Conservation (phyloP, 30 jellyfish, hydroid and myxozoan genomes). For the Pelagia noctiluca region DNA sequence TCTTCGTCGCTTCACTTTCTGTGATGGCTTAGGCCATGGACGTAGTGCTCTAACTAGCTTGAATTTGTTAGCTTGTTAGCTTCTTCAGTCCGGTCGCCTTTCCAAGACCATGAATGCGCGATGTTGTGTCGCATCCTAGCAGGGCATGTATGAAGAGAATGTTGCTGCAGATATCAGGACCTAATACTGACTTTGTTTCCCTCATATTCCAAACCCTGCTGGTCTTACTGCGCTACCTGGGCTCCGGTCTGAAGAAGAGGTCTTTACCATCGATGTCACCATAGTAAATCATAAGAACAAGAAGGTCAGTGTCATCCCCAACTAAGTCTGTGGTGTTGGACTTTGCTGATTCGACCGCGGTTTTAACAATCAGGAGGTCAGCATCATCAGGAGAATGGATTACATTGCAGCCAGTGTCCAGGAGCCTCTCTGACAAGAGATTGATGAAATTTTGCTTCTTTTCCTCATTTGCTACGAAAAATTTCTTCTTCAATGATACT, state of each 20-base stretch:
- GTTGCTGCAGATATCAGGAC: not conserved
- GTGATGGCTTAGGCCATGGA: too few species aligned
- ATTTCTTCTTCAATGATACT: conserved; percentile 40
- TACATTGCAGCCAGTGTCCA: not conserved
- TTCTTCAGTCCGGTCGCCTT: too few species aligned
- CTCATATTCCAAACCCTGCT: not conserved
- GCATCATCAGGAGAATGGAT: conserved; percentile 33
- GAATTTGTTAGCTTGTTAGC: too few species aligned
- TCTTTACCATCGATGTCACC: not conserved
- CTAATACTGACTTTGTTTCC: not conserved
- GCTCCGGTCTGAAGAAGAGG: not conserved
- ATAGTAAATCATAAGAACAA: conserved; percentile 30
- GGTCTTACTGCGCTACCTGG: not conserved
- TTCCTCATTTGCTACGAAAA: conserved; percentile 33
- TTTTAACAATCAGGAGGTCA: conserved; percentile 30
- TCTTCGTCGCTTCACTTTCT: too few species aligned
- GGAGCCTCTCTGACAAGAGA: not conserved
- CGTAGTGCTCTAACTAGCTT: too few species aligned
- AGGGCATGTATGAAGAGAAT: conserved; percentile 14
- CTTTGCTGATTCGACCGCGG: conserved; percentile 4
- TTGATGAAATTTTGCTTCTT: conserved; percentile 47
- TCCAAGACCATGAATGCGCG: not conserved
- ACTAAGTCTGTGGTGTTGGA: not conserved
- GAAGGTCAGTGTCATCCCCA: conserved; percentile 50
- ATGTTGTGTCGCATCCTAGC: conserved; percentile 27